Base-by-base conservation (phyloP, 2,113 vertebrate genomes). In the Oncorhynchus gorbuscha region DNA sequence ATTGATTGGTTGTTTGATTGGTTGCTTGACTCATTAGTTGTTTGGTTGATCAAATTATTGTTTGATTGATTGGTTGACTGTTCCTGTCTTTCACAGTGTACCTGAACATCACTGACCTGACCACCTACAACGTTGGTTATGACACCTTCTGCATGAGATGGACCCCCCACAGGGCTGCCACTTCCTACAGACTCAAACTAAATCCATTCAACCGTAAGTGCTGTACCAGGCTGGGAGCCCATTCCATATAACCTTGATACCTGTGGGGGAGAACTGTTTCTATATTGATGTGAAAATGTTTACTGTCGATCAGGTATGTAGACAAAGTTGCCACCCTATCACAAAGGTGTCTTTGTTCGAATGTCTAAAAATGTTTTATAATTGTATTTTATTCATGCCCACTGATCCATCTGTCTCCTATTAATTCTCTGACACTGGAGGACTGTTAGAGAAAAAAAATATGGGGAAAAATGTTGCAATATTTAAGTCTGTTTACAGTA, bases 121-220 rank as follows among this genome's bases (percentile, higher is more conserved):
- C 78, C 84, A 97, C 92, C 65, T 97, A 98, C 86, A 94, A 97
- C 26, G 92, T 98, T 3, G 95, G 93, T 61, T 96, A 96, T 84
- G 95, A 99, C 79, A 92, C 92, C 1, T 96, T 96, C 90, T 99
- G 98, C 89, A 86, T 98, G 68, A 90, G 89, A 71, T 99, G 97
- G 98, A 92, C 94, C 1, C 92, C 96, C 81, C 98, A 99, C 83
- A 92, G 97, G 70, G 93, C 96, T 69, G 98, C 97, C 30, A 96
- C 97, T 18, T 99, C 98, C 5, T 99, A 99, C 92, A 95, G 98
- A 77, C 91, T 99, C 35, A 97, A 96, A 85, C 82, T 98, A 65
- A 95, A 94, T 76, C 98, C 97, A 39, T 83, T 95, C 79, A 94
- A 97, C 87, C 86, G 98, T 97, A 90, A 84, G 89, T 91, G 3